phyloP scores from a whole-genome alignment of 2,888 invertebrate species.

The Matsumyia berberina region DNA sequence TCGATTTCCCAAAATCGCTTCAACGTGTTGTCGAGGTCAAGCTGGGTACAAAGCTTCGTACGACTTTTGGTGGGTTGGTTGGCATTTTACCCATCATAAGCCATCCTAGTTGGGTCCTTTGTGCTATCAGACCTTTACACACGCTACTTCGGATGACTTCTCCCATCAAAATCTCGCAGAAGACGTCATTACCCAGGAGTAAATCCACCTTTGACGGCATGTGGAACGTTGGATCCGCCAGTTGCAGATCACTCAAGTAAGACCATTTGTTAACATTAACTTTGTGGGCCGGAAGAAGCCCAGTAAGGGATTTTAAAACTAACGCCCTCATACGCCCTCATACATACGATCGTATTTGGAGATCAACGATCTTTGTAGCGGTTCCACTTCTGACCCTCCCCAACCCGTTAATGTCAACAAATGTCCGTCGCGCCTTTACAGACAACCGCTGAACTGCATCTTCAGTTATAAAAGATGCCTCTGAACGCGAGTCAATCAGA shows the following conservation, averaged over 20 bases:
- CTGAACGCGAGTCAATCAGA: not conserved
- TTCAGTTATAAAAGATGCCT: not conserved
- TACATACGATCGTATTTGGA: not conserved
- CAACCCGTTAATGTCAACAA: not conserved
- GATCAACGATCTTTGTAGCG: no score
- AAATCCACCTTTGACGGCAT: slow-evolving; percentile 11
- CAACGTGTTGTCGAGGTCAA: slow-evolving; percentile 1
- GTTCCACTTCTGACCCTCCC: not conserved
- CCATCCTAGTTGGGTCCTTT: slow-evolving; percentile 21
- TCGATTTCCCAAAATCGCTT: slow-evolving; percentile 16
- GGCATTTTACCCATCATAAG: slow-evolving; percentile 6
- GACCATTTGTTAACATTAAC: not conserved
- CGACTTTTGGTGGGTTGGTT: not conserved
- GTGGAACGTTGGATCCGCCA: slow-evolving; percentile 2
- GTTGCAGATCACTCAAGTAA: not conserved
- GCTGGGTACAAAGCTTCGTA: not conserved
- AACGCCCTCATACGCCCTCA: not conserved
- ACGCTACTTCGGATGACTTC: not conserved
- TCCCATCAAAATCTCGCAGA: not conserved
- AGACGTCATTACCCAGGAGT: slow-evolving; percentile 5
- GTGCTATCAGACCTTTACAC: not conserved
- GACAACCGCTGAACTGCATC: not conserved
- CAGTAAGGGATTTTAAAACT: slow-evolving; percentile 1
- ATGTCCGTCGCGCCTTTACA: not conserved
- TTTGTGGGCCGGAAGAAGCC: slow-evolving; percentile 17